Evolutionary conservation across 2,797 vertebrate species (phyloP), one percentile per base, ranked within the genome.

Genomic region (Tolypeutes matacus): DNA sequence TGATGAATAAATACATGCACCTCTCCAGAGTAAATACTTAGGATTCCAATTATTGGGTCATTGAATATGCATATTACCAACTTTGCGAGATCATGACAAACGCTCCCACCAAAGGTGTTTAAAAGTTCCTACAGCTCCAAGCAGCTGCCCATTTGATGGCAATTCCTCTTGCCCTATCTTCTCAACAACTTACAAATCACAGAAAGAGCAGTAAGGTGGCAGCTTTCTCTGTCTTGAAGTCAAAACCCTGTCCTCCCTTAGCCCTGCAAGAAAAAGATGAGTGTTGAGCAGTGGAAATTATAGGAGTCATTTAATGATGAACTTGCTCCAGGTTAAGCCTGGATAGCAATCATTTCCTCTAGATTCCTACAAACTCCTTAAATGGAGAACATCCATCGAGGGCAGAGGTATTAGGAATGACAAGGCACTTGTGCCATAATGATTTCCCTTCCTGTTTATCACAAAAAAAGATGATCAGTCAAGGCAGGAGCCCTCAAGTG

Each of bases 361-460:
- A 67, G 75, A 91, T 96, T 95, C 96, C 95, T 67, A 84, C 93
- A 65, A n/a, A 93, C 92, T 97, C 85, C 60, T 56, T 92, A 95
- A 87, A 67, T 70, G 86, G 72, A 91, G 62, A 82, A 3, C 92
- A 98, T 98, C 96, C 89, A 97, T 98, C 98, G 98, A 73, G 58
- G 14, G 0, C 72, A 95, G 86, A 76, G 75, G 95, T 96, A 73
- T 39, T 53, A 51, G 82, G 84, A 91, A 92, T 88, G 96, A 98
- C 89, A 97, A 97, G 96, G 85, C 39, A 21, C 82, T 97, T 92
- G 75, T 96, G 94, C 83, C 56, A 58, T 70, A 97, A 97, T 96
- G 97, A 98, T 98, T 98, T 98, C 84, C 97, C 64, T 97, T 98
- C 95, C 83, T 95, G 96, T 96, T 98, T 95, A 97, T 97, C 94